Percentiles rank a stretch among this genome's conserved stretches.
Evolutionary conservation across 2,888 invertebrate species (phyloP).

Genomic region (Tinea semifulvella): DNA sequence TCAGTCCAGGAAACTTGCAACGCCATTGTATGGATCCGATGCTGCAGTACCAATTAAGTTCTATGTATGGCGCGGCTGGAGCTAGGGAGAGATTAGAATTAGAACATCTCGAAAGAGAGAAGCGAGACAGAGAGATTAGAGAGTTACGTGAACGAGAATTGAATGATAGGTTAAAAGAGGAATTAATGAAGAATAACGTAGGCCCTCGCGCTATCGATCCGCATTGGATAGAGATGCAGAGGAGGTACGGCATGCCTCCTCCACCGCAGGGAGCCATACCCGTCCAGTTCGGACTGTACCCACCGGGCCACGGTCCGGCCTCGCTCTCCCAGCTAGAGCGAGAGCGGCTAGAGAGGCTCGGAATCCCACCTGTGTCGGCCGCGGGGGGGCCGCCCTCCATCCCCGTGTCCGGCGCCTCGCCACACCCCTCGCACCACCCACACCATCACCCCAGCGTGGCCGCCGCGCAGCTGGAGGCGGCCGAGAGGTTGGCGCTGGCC

Average conservation of each 20-base stretch:
- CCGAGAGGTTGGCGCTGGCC: constrained; percentile 83
- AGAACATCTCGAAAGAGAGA: constrained; percentile 75
- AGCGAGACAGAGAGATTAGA: constrained; percentile 78
- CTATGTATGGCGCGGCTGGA: constrained; percentile 81
- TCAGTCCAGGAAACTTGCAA: constrained; percentile 70
- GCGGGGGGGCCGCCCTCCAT: constrained; percentile 58
- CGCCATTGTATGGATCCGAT: constrained; percentile 84
- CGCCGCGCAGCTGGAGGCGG: constrained; percentile 74
- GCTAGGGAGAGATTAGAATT: constrained; percentile 69
- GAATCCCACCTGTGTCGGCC: constrained; percentile 72
- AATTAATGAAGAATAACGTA: constrained; percentile 78
- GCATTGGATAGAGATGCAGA: constrained; percentile 90
- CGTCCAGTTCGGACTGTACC: constrained; percentile 77
- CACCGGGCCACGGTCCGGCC: constrained; percentile 73
- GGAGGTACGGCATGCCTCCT: constrained; percentile 74
- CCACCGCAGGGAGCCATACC: constrained; percentile 73
- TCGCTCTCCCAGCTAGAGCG: constrained; percentile 85
- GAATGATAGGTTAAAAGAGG: constrained; percentile 88
- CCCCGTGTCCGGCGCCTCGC: constrained; percentile 62
- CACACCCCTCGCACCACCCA: constrained; percentile 67
- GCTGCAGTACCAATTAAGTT: constrained; percentile 80
- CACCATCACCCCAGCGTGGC: constrained; percentile 51
- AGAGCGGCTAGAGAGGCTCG: constrained; percentile 85
- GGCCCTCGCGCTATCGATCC: constrained; percentile 76
- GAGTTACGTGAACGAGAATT: constrained; percentile 83